phyloP scores from a whole-genome alignment of 2,113 vertebrate genomes.

The Rhynchomys soricoides region DNA sequence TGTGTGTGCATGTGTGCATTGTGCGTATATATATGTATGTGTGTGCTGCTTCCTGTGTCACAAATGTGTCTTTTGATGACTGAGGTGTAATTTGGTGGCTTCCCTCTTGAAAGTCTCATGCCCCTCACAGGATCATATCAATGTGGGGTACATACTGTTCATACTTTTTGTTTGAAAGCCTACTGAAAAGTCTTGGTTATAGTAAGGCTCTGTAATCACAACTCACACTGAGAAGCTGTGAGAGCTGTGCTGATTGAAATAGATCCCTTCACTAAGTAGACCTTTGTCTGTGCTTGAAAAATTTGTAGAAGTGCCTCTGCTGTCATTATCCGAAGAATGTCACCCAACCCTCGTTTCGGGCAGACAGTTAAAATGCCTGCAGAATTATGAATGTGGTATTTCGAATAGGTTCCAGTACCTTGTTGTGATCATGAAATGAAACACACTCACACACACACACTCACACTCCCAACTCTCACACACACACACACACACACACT shows the following conservation, averaged over 20 bases:
- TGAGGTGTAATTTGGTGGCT: conserved; percentile 10
- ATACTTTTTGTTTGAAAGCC: background rate
- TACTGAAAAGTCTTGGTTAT: background rate
- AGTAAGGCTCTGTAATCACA: conserved; percentile 39
- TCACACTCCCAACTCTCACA: background rate
- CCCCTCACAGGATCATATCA: background rate
- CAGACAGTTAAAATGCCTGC: background rate
- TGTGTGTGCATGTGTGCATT: background rate
- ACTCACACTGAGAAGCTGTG: conserved; percentile 10
- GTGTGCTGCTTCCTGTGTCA: background rate
- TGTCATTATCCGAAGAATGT: background rate
- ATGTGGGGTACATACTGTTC: background rate
- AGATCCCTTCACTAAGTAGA: background rate
- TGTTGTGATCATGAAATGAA: conserved; percentile 36
- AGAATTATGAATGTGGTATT: background rate
- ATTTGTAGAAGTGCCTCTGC: conserved; percentile 7
- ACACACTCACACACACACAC: background rate
- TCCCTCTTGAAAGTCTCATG: background rate
- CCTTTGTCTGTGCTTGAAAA: background rate
- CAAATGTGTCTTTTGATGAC: background rate
- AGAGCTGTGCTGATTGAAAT: background rate
- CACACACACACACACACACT: background rate
- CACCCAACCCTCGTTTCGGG: conserved; percentile 32
- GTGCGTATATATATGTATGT: rapidly evolving
- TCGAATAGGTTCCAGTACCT: conserved; percentile 34